A percentile compares a stretch with the other conserved stretches of the same genome.
These are phyloP conservation scores for Geothlypis trichas DNA, from an alignment of 2,113 vertebrate genomes.

Conservation along the genomic window DNA sequence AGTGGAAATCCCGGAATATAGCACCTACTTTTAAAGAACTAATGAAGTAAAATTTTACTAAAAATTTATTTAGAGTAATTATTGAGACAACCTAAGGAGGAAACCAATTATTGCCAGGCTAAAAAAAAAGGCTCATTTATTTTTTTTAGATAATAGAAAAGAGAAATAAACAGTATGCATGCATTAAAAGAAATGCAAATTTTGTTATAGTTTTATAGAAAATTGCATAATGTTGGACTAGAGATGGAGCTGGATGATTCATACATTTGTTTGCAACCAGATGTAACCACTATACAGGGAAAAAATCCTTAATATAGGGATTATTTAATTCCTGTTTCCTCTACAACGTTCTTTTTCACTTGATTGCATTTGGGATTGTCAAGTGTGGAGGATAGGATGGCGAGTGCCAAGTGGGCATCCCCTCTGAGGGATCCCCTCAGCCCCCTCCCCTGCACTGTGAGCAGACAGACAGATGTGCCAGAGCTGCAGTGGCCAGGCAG, in stretches of 20 bases:
- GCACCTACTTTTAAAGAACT: background rate
- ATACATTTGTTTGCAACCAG: background rate
- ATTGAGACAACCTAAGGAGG: background rate
- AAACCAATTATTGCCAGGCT: background rate
- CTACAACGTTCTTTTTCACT: background rate
- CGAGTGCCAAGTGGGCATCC: background rate
- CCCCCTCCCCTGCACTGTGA: background rate
- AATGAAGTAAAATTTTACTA: background rate
- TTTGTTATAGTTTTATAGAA: background rate
- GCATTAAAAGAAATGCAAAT: background rate
- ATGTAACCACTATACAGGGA: background rate
- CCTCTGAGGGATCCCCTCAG: rapidly evolving
- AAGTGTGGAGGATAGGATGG: background rate
- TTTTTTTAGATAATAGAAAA: background rate
- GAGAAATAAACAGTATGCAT: background rate
- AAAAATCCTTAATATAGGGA: background rate
- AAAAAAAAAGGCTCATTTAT: background rate
- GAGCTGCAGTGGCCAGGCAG: background rate
- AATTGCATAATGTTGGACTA: background rate
- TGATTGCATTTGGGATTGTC: background rate
- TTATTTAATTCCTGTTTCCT: background rate
- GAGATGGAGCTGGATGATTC: background rate
- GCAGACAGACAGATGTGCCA: background rate
- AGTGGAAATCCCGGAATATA: background rate
- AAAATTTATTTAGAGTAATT: constrained; percentile 7